phyloP scores from a whole-genome alignment of 2,888 invertebrate species.

The Trachelus iudaicus region DNA sequence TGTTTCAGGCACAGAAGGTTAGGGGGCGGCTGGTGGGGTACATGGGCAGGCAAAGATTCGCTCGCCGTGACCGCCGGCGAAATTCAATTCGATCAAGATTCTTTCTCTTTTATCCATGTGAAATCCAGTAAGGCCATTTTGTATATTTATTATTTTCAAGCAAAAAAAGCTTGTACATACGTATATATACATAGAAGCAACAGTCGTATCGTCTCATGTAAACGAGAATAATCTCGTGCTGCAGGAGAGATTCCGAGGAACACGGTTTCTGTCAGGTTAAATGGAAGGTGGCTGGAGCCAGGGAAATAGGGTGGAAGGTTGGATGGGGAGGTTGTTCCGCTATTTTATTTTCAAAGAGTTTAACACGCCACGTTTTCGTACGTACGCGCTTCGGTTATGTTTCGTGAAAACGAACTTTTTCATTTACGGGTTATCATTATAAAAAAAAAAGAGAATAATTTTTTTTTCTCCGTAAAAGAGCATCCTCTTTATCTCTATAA shows the following conservation, averaged over 20 bases:
- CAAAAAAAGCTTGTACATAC: background rate
- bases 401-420: background rate
- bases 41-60: background rate
- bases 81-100: background rate
- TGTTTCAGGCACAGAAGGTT: background rate
- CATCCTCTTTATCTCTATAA: background rate
- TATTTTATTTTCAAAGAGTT: background rate
- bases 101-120: background rate
- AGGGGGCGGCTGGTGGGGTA: background rate
- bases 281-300: background rate
- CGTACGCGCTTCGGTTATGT: background rate
- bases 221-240: background rate
- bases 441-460: background rate
- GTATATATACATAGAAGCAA: background rate
- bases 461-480: background rate
- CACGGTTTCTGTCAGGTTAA: background rate
- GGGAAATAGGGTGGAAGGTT: too few relatives aligned
- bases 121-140: background rate
- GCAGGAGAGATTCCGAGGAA: background rate
- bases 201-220: background rate
- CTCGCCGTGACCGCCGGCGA: background rate
- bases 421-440: background rate
- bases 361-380: background rate
- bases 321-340: background rate
- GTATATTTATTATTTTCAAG: background rate